Conservation (phyloP, 2,113 vertebrate species). For the Pachyramphus minor region DNA sequence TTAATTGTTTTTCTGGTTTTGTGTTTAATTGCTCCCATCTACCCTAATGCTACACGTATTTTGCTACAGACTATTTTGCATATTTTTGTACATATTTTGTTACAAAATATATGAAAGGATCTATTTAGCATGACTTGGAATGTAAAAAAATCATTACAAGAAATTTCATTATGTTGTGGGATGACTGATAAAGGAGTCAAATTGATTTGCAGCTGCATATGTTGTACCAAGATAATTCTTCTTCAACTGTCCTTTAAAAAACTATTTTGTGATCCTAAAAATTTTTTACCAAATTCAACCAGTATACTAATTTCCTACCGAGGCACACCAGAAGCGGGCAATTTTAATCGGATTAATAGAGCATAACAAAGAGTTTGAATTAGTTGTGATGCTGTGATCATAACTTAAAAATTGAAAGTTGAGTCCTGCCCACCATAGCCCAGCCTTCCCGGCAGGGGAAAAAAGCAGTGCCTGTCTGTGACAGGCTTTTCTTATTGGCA, state of each 20-base stretch:
- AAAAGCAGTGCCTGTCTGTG: neutral
- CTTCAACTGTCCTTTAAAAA: neutral
- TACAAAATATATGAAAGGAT: neutral
- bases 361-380: conserved; percentile 15
- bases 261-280: neutral
- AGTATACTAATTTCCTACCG: neutral
- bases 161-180: neutral
- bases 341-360: neutral
- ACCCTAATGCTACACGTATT: neutral
- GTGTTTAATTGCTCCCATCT: neutral
- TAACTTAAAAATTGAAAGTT: conserved; percentile 53
- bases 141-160: neutral
- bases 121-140: neutral
- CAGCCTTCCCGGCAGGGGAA: conserved; percentile 40
- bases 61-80: too few relatives aligned
- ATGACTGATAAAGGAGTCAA: neutral
- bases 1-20: neutral
- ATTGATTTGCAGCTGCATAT: conserved; percentile 68
- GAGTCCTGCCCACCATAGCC: neutral
- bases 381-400: neutral
- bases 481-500: neutral
- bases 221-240: neutral
- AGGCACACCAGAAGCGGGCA: neutral
- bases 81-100: too few relatives aligned
- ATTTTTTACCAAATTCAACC: neutral